These are phyloP conservation scores for Cebidichthys violaceus DNA, from an alignment of 2,113 vertebrate genomes.

Conservation along the genomic window DNA sequence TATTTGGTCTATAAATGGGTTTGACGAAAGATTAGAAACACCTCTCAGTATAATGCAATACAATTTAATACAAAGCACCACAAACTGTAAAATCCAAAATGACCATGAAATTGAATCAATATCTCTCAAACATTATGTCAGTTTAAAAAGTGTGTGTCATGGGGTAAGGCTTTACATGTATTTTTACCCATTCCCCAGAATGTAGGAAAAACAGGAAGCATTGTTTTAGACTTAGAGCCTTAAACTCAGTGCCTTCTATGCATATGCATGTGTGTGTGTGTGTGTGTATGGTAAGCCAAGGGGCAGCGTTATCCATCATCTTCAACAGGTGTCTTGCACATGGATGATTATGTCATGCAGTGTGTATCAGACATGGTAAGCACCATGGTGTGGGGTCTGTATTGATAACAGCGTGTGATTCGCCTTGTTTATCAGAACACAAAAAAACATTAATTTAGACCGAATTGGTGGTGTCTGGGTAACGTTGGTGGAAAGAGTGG, in stretches of 20 bases:
- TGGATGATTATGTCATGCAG: slow-evolving; percentile 12
- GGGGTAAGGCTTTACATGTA: neutral
- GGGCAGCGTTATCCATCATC: slow-evolving; percentile 9
- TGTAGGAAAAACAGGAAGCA: slow-evolving; percentile 37
- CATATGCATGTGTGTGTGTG: no score
- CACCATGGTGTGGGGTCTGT: slow-evolving; percentile 32
- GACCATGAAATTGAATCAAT: neutral
- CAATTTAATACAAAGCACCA: neutral
- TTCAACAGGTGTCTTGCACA: slow-evolving; percentile 45
- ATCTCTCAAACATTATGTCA: neutral
- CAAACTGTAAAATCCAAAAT: slow-evolving; percentile 4
- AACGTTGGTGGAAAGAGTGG: slow-evolving; percentile 34
- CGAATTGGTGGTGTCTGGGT: slow-evolving; percentile 13
- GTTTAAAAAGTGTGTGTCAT: slow-evolving; percentile 4
- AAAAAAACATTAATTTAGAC: slow-evolving; percentile 26
- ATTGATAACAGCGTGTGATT: slow-evolving; percentile 23
- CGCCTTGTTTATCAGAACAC: slow-evolving; percentile 31
- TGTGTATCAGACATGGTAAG: slow-evolving; percentile 21
- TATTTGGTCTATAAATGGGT: neutral
- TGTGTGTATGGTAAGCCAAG: neutral
- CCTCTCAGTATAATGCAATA: neutral
- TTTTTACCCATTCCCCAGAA: slow-evolving; percentile 26
- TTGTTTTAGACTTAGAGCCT: slow-evolving; percentile 33
- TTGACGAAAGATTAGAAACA: neutral
- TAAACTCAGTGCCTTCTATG: neutral